Percentiles rank a stretch among this genome's conserved stretches.
Conservation (phyloP, 2,797 vertebrate genomes). For the Eurystomus glaucurus region DNA sequence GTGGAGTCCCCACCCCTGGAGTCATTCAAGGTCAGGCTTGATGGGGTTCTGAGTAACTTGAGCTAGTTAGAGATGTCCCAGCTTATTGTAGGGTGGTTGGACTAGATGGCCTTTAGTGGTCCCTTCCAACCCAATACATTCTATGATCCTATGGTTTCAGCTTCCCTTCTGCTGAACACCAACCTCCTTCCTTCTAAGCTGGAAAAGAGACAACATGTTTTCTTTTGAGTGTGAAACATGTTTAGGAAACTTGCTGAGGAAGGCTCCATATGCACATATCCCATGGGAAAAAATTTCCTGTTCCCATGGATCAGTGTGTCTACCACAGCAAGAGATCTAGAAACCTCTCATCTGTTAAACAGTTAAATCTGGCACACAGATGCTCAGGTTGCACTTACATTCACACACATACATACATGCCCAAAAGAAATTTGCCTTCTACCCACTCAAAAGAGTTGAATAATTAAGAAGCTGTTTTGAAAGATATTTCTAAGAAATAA, state of each 20-base stretch:
- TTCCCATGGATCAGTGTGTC: background rate
- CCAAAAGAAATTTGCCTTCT: background rate
- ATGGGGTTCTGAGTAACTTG: too few species aligned
- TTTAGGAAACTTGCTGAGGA: background rate
- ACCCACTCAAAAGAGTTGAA: background rate
- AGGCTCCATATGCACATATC: background rate
- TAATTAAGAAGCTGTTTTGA: background rate
- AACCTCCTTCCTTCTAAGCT: rapidly evolving
- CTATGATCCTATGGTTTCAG: background rate
- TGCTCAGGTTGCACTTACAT: background rate
- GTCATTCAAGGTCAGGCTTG: too few species aligned
- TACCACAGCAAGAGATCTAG: background rate
- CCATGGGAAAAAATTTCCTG: background rate
- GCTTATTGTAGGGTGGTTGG: too few species aligned
- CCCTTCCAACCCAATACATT: too few species aligned
- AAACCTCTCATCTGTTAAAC: background rate
- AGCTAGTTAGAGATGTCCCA: too few species aligned
- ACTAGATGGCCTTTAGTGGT: too few species aligned
- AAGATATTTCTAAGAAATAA: background rate
- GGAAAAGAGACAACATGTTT: background rate
- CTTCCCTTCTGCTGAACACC: background rate
- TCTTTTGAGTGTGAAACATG: background rate
- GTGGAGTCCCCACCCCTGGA: too few species aligned
- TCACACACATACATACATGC: background rate
- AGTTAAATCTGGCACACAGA: background rate